A percentile compares a stretch with the other conserved stretches of the same genome.
Evolutionary conservation across 2,113 vertebrate species (phyloP).

Genomic region (Etheostoma spectabile): DNA sequence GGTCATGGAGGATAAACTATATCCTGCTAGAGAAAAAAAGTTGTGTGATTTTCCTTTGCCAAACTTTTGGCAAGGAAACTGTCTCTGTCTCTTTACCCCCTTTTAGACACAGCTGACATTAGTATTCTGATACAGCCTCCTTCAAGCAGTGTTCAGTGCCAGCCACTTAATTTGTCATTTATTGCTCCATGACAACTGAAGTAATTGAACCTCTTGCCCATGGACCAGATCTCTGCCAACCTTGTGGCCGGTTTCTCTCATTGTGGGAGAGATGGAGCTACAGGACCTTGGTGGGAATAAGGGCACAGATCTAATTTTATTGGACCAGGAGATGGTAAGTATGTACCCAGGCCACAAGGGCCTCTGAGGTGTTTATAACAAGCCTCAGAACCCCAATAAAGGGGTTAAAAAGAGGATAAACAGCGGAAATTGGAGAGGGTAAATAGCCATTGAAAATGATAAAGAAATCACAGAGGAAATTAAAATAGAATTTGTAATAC

Average conservation of each 20-base stretch:
- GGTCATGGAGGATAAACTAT: conserved; percentile 24
- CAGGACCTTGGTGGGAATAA: conserved; percentile 76
- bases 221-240: conserved; percentile 70
- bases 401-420: conserved; percentile 26
- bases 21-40: conserved; percentile 28
- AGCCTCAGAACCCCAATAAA: conserved; percentile 38
- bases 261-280: conserved; percentile 48
- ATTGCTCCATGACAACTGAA: conserved; percentile 84
- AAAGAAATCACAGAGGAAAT: conserved; percentile 5
- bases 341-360: conserved; percentile 54
- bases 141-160: conserved; percentile 74
- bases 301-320: conserved; percentile 79
- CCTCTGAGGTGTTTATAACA: conserved; percentile 57
- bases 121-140: conserved; percentile 76
- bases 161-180: conserved; percentile 84
- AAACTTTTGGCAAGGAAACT: conserved; percentile 14
- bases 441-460: conserved; percentile 46
- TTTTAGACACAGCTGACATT: conserved; percentile 76
- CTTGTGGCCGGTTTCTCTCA: conserved; percentile 66
- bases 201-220: conserved; percentile 84
- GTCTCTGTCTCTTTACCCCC: conserved; percentile 48
- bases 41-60: conserved; percentile 32
- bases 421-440: conserved; percentile 27
- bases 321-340: conserved; percentile 71
- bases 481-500: conserved; percentile 6